Evolutionary conservation across 1,140 invertebrate genomes (phyloP), one percentile per base, ranked within the genome.

Genomic region (Drosophila chauvacae): DNA sequence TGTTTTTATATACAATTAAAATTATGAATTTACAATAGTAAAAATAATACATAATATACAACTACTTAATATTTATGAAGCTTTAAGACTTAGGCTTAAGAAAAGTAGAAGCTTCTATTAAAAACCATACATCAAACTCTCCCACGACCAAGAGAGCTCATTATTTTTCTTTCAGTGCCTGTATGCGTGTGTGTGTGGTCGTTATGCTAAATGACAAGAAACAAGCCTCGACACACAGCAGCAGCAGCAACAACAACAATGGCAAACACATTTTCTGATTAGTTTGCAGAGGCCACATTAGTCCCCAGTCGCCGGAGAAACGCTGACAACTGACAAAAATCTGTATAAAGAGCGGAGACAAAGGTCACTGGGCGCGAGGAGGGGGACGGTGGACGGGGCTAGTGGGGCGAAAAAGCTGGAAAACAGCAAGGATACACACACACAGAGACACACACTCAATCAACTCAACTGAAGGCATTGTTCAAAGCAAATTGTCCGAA

Each of bases 231-330:
- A 48, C 61, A 39, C 50, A 37, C 23, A 50, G 45, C 50, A 44
- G 18, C 44, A 44, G 41, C 13, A 59, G 41, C 62, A 62, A 75
- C 56, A 69, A 75, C 56, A 69, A 64, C 60, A 65, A 59, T 51
- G 64, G 41, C 42, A 63, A 74, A 82, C 79, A 86, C 82, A 86
- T 86, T 79, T 79, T 81, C 82, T 82, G 83, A 86, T 86, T 86
- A 86, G 82, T 86, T 86, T 86, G 66, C 70, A 62, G 72, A 63
- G 62, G 45, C 51, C 44, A 70, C 73, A 81, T 69, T 83, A 71
- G 70, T 63, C 47, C 41, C 53, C 61, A 62, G 61, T 66, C 47
- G 57, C 41, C 57, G 44, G 47, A 62, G 60, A 76, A 71, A 76
- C 55, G 78, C 78, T 81, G 78, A 81, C 78, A 75, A 61, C 71